Percentiles rank a stretch among this genome's conserved stretches.
Conservation (phyloP, 2,888 invertebrate species). For the Copidosoma aretas region DNA sequence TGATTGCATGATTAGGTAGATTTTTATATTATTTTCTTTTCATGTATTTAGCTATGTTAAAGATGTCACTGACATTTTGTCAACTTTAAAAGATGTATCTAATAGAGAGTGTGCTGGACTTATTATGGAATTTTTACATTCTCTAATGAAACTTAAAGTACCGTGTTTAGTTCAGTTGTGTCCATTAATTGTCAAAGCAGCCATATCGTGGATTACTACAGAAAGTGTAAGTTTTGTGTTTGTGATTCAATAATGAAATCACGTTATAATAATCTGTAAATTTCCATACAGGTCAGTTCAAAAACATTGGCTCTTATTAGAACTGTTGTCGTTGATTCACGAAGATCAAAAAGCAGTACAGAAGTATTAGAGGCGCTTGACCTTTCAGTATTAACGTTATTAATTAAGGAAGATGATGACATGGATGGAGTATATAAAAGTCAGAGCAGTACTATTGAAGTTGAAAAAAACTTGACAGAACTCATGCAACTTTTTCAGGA, state of each 20-base stretch:
- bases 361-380: slow-evolving; percentile 59
- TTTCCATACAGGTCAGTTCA: slow-evolving; percentile 55
- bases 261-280: slow-evolving; percentile 18
- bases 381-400: slow-evolving; percentile 61
- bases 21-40: slow-evolving; percentile 19
- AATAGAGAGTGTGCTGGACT: slow-evolving; percentile 64
- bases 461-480: slow-evolving; percentile 60
- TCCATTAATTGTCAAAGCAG: slow-evolving; percentile 60
- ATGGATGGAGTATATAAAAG: slow-evolving; percentile 35
- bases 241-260: slow-evolving; percentile 9
- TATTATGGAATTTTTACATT: slow-evolving; percentile 65
- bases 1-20: background rate
- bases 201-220: slow-evolving; percentile 64
- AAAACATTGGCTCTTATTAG: slow-evolving; percentile 63
- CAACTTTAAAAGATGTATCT: slow-evolving; percentile 53
- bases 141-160: slow-evolving; percentile 62
- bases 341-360: slow-evolving; percentile 46
- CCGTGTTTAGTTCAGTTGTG: slow-evolving; percentile 60
- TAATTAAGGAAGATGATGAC: slow-evolving; percentile 56
- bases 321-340: slow-evolving; percentile 59
- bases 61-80: slow-evolving; percentile 60
- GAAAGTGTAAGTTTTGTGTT: slow-evolving; percentile 52
- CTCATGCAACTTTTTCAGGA: slow-evolving; percentile 64
- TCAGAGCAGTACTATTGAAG: slow-evolving; percentile 45
- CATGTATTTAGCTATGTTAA: slow-evolving; percentile 53